phyloP scores from a whole-genome alignment of 2,888 invertebrate species.

The Ryuthela nishihirai region DNA sequence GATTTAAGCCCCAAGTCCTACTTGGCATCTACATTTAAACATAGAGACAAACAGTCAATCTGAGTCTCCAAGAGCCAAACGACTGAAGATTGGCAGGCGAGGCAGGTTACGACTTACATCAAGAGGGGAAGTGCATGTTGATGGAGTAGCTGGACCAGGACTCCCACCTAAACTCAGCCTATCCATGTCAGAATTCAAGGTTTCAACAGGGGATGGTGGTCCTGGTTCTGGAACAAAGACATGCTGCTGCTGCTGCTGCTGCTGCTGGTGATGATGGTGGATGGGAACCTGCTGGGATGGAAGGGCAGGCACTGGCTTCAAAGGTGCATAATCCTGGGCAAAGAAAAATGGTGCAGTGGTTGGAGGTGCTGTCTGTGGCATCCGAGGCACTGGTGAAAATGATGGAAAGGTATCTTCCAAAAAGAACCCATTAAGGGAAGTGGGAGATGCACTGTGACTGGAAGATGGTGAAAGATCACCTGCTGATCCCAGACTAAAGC shows the following conservation, averaged over 20 bases:
- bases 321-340: slow-evolving; percentile 8
- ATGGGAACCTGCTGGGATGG: slow-evolving; percentile 6
- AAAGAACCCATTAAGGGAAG: slow-evolving; percentile 13
- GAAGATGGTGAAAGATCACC: slow-evolving; percentile 11
- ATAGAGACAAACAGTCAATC: too few relatives aligned
- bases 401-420: slow-evolving; percentile 10
- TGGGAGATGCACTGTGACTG: slow-evolving; percentile 19
- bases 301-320: slow-evolving; percentile 10
- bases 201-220: slow-evolving; percentile 16
- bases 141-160: neutral
- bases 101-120: slow-evolving; percentile 25
- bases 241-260: neutral
- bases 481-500: slow-evolving; percentile 49
- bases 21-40: too few relatives aligned
- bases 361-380: slow-evolving; percentile 21
- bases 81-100: slow-evolving; percentile 34
- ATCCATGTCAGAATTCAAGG: slow-evolving; percentile 26
- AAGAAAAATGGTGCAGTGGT: slow-evolving; percentile 6
- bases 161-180: slow-evolving; percentile 9
- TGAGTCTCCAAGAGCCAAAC: slow-evolving; percentile 18
- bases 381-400: slow-evolving; percentile 1
- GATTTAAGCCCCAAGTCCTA: too few relatives aligned
- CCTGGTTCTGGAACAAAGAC: slow-evolving; percentile 1
- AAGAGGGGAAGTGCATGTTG: slow-evolving; percentile 1
- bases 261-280: neutral